Evolutionary conservation across 1,140 invertebrate species (phyloP).

Genomic region (Tenebrio molitor): DNA sequence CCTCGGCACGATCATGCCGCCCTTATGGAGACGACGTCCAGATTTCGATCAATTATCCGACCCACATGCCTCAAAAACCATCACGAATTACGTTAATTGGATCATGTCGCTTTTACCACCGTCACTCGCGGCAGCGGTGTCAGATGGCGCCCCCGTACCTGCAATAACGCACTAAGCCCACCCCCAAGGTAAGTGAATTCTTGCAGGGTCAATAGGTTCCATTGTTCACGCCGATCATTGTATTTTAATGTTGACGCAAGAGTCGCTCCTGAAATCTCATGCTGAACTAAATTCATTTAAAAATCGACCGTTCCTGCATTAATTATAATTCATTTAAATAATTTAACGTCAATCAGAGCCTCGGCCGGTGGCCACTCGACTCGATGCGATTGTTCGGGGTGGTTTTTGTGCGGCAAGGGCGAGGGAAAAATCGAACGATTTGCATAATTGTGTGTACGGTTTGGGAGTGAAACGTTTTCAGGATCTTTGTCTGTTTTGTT

Average conservation of each 20-base stretch:
- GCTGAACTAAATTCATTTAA: conserved; percentile 3
- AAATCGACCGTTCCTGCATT: conserved; percentile 1
- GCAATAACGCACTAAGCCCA: background rate
- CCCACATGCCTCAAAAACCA: conserved; percentile 17
- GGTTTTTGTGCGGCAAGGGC: background rate
- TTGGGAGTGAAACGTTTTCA: background rate
- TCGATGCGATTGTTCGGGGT: background rate
- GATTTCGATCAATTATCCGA: conserved; percentile 30
- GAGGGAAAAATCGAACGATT: conserved; percentile 26
- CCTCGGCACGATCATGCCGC: conserved; percentile 9
- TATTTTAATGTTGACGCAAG: conserved; percentile 9
- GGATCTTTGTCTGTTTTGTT: conserved; percentile 13
- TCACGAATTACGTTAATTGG: background rate
- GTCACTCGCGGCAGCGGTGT: background rate
- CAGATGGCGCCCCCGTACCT: conserved; percentile 27
- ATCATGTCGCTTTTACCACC: background rate
- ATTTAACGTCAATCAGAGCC: conserved; percentile 33
- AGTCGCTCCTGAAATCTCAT: background rate
- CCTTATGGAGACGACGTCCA: conserved; percentile 15
- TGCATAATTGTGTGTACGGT: conserved; percentile 9
- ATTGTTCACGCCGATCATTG: conserved; percentile 10
- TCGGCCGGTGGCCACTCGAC: conserved; percentile 7
- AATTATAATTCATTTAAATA: conserved; percentile 33
- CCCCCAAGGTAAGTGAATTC: conserved; percentile 19
- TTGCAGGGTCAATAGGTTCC: background rate